Evolutionary conservation across 2,113 vertebrate species (phyloP), one percentile per base, ranked within the genome.

Genomic region (Ivindomyrus marchei): DNA sequence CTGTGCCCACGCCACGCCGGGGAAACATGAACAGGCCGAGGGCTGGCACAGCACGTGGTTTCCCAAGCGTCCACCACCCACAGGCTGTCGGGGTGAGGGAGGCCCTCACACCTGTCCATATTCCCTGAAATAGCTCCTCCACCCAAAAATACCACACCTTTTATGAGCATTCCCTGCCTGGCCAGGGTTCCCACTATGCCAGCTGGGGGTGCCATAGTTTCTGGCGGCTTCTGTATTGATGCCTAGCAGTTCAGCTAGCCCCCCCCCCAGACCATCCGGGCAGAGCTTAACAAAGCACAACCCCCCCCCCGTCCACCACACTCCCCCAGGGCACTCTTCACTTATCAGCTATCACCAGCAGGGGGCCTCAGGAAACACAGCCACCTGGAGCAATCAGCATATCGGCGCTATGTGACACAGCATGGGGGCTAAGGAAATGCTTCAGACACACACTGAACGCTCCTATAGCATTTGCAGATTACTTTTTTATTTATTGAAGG

Each of bases 21-120:
- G 62, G n/a, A 31, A 70, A 70, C 62, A 70, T 70, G 62, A 70
- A 45, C 6, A 85, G 74, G 36, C 83, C 46, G 24, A 85, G 24
- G 42, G 83, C 83, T 49, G 42, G 45, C 46, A 45, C 87, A 56
- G 50, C 66, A 74, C 27, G 24, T 27, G 62, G n/a, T 70, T 70
- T 53, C 70, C 27, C 19, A 4, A 39, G 13, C 53, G 31, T 53
- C 56, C 39, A 27, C n/a, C 47, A 31, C 58, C 31, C 24, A 1
- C 42, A 39, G 74, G 53, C 19, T 21, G 62, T 9, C 21, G 50
- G 50, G 27, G 10, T 10, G 31, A 39, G 53, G 89, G 39, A 4
- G 89, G 53, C 11, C 47, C 17, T 70, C 46, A 17, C 89, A 90
- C 89, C 83, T 87, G 89, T 90, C 89, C 27, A n/a, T 47, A 66